Base-by-base conservation (phyloP, 2,888 invertebrate genomes). In the Drosophila pullipes region DNA sequence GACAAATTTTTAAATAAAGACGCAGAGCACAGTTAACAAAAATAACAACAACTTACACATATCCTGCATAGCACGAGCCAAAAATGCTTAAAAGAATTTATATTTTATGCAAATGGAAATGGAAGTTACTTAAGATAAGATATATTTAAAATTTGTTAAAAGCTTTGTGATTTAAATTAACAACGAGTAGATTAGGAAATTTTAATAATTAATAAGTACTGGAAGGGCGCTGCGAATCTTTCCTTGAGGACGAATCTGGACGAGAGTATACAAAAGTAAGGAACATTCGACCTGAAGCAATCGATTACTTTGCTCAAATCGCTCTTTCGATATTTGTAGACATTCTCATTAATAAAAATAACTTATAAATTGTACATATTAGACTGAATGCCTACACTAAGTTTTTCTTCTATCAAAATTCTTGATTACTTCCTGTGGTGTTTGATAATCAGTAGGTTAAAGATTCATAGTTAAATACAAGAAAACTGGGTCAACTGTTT, bases 1-100 rank as follows among this genome's bases (percentile, higher is more conserved):
- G 80, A 85, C 86, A 86, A 89, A 77, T 83, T 81, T 81, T 81
- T 76, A 82, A 86, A 86, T 72, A 81, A 84, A 82, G 62, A 67
- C 63, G 57, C 65, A 62, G 55, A 37, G 18, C n/a, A 33, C 30
- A 30, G n/a, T 16, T 5, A 4, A 2, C 16, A 22, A 37, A 31
- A 22, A n/a, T 10, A 18, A 47, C 33, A 33, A 22, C 13, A 52
- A 25, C 54, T 53, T 16, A 28, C 11, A 47, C 30, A 75, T 64
- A 74, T 61, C 60, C 75, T 75, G 61, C 33, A 53, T n/a, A 58
- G 22, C 47, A 22, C 7, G 4, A 47, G 7, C 22, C 47, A 16
- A 37, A 16, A n/a, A 25, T 33, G 9, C 13, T 0, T n/a, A 13
- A n/a, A 33, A n/a, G 4, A 53, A n/a, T n/a, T 53, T 9, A 18